phyloP scores from a whole-genome alignment of 2,113 vertebrate genomes.

The Limanda limanda region DNA sequence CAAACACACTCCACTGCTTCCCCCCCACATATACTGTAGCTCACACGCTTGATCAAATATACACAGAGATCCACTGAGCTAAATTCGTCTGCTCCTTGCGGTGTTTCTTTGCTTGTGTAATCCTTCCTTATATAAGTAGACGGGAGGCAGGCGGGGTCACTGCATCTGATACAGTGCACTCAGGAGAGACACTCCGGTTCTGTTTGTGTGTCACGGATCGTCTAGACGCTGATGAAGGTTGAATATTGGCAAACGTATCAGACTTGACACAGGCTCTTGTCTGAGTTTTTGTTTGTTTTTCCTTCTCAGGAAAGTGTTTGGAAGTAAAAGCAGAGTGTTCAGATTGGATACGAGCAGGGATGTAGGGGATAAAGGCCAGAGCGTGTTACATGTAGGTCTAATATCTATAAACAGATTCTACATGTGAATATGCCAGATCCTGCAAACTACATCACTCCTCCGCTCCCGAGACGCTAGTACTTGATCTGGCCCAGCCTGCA shows the following conservation, averaged over 20 bases:
- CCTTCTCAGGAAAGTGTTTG: not conserved
- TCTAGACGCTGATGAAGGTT: slow-evolving; percentile 72
- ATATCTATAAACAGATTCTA: slow-evolving; percentile 9
- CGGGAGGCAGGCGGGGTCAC: slow-evolving; percentile 64
- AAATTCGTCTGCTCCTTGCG: slow-evolving; percentile 62
- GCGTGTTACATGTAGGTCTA: not conserved
- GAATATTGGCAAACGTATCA: slow-evolving; percentile 53
- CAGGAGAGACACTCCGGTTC: slow-evolving; percentile 32
- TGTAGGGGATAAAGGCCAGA: slow-evolving; percentile 3
- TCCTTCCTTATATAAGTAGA: slow-evolving; percentile 75
- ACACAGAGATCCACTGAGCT: slow-evolving; percentile 55
- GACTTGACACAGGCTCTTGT: slow-evolving; percentile 38
- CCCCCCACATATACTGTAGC: slow-evolving; percentile 53
- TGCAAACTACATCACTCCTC: too few species aligned
- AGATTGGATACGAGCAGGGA: not conserved
- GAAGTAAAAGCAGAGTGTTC: not conserved
- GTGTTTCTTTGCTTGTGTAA: slow-evolving; percentile 69
- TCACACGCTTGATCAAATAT: slow-evolving; percentile 64
- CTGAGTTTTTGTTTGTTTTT: slow-evolving; percentile 18
- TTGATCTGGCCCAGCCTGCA: too few species aligned
- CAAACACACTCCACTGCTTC: slow-evolving; percentile 45
- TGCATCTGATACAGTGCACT: slow-evolving; percentile 43
- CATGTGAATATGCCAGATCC: not conserved
- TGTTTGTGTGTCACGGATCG: slow-evolving; percentile 53
- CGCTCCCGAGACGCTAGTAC: too few species aligned